Evolutionary conservation across 2,888 invertebrate species (phyloP).

Genomic region (Cancer borealis): DNA sequence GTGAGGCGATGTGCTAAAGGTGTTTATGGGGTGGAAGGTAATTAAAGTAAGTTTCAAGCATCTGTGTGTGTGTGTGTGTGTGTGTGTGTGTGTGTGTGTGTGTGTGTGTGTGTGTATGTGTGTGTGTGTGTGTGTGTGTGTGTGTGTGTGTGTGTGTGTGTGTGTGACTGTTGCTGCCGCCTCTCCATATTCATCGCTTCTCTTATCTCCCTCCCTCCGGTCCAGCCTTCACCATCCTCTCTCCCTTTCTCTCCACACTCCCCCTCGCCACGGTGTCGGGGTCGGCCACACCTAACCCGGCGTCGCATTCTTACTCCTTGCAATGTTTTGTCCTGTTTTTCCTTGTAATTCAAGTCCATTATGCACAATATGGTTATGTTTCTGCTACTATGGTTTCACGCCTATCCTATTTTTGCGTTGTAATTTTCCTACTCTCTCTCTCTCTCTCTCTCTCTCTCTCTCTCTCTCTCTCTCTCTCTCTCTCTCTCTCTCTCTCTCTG

Average conservation of each 20-base stretch:
- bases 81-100: no score
- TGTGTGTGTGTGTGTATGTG: no score
- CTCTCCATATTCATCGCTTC: background rate
- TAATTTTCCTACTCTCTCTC: slow-evolving; percentile 43
- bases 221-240: background rate
- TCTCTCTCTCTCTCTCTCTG: slow-evolving; percentile 33
- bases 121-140: no score
- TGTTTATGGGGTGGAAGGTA: background rate
- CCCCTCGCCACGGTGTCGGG: slow-evolving; percentile 25
- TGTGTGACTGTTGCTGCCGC: background rate
- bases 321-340: background rate
- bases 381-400: background rate
- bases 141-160: no score
- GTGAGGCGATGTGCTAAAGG: background rate
- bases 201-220: slow-evolving; percentile 9
- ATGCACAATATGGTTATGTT: background rate
- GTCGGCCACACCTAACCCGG: slow-evolving; percentile 33
- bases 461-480: slow-evolving; percentile 42
- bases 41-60: slow-evolving; percentile 16
- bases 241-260: slow-evolving; percentile 25
- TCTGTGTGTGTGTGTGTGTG: background rate
- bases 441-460: slow-evolving; percentile 40
- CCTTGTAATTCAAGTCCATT: background rate
- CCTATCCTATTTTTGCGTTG: background rate
- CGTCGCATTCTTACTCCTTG: background rate